Percentiles rank a stretch among this genome's conserved stretches.
Conservation (phyloP, 2,113 vertebrate genomes). For the Ophiodon elongatus region DNA sequence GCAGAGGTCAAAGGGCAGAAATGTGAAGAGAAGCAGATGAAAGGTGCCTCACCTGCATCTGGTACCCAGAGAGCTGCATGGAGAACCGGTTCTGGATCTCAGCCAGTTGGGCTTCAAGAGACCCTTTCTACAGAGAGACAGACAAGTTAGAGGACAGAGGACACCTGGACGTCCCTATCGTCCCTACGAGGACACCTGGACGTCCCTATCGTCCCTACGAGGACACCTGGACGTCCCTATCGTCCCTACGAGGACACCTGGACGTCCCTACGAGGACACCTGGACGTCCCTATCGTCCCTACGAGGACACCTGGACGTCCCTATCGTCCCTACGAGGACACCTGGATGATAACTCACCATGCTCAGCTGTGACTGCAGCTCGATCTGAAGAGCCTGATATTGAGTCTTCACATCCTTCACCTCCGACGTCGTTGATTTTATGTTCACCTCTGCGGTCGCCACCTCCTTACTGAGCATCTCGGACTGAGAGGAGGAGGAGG, state of each 20-base stretch:
- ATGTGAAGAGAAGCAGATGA: too few species aligned
- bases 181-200: background rate
- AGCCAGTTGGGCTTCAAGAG: conserved; percentile 83
- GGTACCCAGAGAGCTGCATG: conserved; percentile 78
- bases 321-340: too few species aligned
- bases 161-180: background rate
- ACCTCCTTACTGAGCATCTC: conserved; percentile 84
- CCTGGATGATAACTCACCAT: conserved; percentile 78
- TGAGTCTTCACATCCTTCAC: conserved; percentile 83
- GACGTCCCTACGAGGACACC: background rate
- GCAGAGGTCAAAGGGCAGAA: too few species aligned
- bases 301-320: background rate
- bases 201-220: background rate
- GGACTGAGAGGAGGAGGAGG: conserved; percentile 74
- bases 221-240: background rate
- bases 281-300: background rate
- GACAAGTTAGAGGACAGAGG: background rate
- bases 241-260: background rate
- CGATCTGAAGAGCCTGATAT: conserved; percentile 86
- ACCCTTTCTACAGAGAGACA: conserved; percentile 82
- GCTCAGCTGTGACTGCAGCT: conserved; percentile 87
- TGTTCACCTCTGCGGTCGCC: conserved; percentile 74
- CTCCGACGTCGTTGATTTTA: conserved; percentile 82
- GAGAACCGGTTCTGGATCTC: conserved; percentile 84
- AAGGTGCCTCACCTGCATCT: conserved; percentile 70